These are phyloP conservation scores for Acanthopleura granulata DNA, from an alignment of 2,888 invertebrate genomes.

Conservation along the genomic window DNA sequence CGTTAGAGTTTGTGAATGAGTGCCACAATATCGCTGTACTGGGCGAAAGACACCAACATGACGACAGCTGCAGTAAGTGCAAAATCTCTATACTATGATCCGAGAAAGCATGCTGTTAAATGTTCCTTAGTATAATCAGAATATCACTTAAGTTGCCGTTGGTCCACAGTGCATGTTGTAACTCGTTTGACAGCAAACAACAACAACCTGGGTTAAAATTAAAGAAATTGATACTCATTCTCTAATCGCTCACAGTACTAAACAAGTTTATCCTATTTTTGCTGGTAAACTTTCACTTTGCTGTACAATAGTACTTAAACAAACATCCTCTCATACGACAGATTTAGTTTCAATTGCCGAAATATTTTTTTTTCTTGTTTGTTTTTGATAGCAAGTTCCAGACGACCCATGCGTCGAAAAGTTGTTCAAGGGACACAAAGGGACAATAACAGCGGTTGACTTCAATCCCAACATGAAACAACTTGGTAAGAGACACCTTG, in stretches of 20 bases:
- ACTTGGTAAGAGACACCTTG: conserved; percentile 71
- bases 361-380: no score
- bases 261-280: not conserved
- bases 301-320: no score
- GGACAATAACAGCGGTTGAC: conserved; percentile 79
- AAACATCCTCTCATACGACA: no score
- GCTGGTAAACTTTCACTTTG: no score
- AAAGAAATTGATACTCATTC: not conserved
- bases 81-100: not conserved
- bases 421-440: conserved; percentile 86
- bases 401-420: conserved; percentile 76
- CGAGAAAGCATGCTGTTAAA: not conserved
- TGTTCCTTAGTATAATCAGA: no score
- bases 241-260: not conserved
- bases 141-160: no score
- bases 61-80: conserved; percentile 49
- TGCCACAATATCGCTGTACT: not conserved
- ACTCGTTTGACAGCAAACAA: not conserved
- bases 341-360: no score
- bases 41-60: conserved; percentile 35
- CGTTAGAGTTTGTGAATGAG: conserved; percentile 25
- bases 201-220: not conserved
- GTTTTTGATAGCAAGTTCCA: conserved; percentile 28
- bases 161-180: no score
- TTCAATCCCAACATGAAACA: conserved; percentile 83